Evolutionary conservation across 2,888 invertebrate species (phyloP).

Genomic region (Parnassius glacialis): DNA sequence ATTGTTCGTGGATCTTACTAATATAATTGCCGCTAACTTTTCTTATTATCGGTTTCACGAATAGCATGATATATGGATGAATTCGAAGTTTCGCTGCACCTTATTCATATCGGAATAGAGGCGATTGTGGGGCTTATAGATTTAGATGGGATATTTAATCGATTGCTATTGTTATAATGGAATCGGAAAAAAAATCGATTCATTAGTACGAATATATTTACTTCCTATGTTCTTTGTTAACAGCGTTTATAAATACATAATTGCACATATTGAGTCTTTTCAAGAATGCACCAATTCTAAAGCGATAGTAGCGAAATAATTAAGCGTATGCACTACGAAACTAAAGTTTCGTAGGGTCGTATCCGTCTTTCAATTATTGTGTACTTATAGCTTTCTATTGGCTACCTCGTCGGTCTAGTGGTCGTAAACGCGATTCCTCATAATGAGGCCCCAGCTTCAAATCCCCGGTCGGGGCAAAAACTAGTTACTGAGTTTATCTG

Average conservation of each 20-base stretch:
- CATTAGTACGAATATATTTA: neutral
- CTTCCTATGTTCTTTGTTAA: neutral
- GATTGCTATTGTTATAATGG: no score
- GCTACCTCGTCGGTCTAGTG: no score
- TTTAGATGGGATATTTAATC: neutral
- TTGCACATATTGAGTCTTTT: neutral
- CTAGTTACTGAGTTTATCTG: no score
- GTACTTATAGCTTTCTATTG: no score
- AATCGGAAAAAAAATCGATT: neutral
- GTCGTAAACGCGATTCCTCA: no score
- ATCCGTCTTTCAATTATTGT: no score
- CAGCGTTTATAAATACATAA: neutral
- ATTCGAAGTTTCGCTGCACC: neutral
- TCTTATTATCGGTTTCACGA: slow-evolving; percentile 33
- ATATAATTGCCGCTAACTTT: slow-evolving; percentile 37
- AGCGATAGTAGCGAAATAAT: no score
- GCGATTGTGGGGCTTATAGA: neutral
- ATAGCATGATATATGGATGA: slow-evolving; percentile 10
- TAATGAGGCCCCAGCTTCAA: no score
- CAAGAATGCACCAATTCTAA: neutral
- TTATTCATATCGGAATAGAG: slow-evolving; percentile 1
- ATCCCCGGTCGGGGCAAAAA: no score
- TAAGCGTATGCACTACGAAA: no score
- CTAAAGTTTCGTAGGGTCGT: no score
- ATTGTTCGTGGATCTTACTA: slow-evolving; percentile 36